phyloP scores from a whole-genome alignment of 2,797 vertebrate genomes.

The Leptatherina wallacei region DNA sequence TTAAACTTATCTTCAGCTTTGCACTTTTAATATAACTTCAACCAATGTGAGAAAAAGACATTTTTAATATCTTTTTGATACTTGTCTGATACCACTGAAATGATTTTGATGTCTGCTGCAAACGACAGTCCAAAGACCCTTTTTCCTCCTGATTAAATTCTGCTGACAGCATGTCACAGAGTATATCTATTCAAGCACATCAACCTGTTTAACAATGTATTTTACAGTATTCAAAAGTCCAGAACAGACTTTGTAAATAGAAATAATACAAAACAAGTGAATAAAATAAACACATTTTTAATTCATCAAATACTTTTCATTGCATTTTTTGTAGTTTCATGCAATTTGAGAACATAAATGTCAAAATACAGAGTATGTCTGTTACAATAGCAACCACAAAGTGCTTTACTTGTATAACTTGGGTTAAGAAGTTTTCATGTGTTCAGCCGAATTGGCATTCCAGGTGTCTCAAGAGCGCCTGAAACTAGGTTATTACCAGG shows the following conservation, averaged over 20 bases:
- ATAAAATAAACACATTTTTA: slow-evolving; percentile 25
- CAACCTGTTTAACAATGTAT: slow-evolving; percentile 39
- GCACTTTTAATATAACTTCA: background rate
- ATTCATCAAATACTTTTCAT: background rate
- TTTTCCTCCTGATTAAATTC: slow-evolving; percentile 8
- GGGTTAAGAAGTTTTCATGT: background rate
- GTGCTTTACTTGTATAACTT: background rate
- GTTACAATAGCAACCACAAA: background rate
- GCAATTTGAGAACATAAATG: background rate
- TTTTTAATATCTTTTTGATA: slow-evolving; percentile 37
- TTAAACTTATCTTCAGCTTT: background rate
- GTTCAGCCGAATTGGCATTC: background rate
- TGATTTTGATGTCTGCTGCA: slow-evolving; percentile 1
- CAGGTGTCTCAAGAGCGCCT: background rate
- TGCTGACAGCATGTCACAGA: slow-evolving; percentile 20
- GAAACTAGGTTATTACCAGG: background rate
- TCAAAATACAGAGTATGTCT: background rate
- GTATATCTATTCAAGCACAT: slow-evolving; percentile 16
- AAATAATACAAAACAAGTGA: background rate
- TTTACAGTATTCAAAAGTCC: slow-evolving; percentile 26
- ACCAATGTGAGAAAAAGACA: background rate
- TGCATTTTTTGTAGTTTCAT: background rate
- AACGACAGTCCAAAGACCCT: background rate
- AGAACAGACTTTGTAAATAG: slow-evolving; percentile 49
- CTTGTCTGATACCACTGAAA: slow-evolving; percentile 15